Base-by-base conservation (phyloP, 1,140 invertebrate genomes). In the Lasaia peninsularis region DNA sequence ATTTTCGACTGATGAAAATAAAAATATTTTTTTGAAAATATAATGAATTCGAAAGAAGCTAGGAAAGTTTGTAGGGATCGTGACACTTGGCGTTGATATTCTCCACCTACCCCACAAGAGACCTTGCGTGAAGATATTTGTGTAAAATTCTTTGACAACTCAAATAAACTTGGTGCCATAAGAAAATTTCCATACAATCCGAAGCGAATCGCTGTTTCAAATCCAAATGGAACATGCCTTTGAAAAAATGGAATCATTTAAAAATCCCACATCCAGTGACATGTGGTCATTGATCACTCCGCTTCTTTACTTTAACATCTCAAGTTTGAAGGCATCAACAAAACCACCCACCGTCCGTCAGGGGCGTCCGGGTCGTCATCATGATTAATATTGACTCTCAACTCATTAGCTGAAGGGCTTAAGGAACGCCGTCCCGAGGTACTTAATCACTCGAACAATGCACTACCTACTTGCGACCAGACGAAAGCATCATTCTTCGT, bases 361-460 rank as follows among this genome's bases (percentile, higher is more conserved):
- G 71, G 60, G 50, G 55, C 62, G 73, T 73, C 69, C 68, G 63
- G 63, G 48, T 69, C 63, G 71, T 74, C 77, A 71, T 82, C 76
- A 79, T 88, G 82, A 88, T 88, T 88, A 85, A 88, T 88, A 86
- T 80, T 67, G 75, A 75, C 80, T 80, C 71, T 82, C 75, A 76
- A 81, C 80, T 88, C 85, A 88, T 88, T 88, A 88, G 81, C 81
- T 78, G 82, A 86, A 88, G 85, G 85, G 85, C 80, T 86, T 79
- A 85, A 81, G 73, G 73, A 78, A 75, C 76, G 71, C 71, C 76
- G 78, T 74, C 69, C 73, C 68, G 65, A 72, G 75, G 69, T 76
- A 88, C 82, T 88, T 88, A 88, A 88, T 88, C 85, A 88, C 78
- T 78, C 81, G 85, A 84, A 88, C 85, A 88, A 88, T 85, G 85